Percentiles rank a stretch among this genome's conserved stretches.
Evolutionary conservation across 2,797 vertebrate species (phyloP).

Genomic region (Takifugu rubripes): DNA sequence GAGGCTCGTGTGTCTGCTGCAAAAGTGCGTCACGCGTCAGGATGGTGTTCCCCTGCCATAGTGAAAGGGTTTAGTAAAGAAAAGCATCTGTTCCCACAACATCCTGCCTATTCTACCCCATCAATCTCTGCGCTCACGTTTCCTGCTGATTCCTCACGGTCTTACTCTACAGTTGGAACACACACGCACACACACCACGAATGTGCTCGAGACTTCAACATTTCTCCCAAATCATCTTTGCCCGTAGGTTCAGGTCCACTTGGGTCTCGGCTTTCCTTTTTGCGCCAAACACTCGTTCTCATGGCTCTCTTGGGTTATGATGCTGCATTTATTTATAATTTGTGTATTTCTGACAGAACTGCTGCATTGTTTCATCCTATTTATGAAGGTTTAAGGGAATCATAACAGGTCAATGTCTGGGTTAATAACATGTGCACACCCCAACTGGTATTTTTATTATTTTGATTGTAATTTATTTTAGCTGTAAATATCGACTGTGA

Average conservation of each 20-base stretch:
- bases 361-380: no score
- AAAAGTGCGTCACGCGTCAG: background rate
- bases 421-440: slow-evolving; percentile 42
- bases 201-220: slow-evolving; percentile 28
- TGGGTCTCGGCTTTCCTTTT: slow-evolving; percentile 35
- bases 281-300: slow-evolving; percentile 28
- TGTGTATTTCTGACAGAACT: background rate
- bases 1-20: no score
- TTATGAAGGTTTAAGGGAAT: no score
- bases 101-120: slow-evolving; percentile 14
- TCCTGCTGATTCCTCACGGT: slow-evolving; percentile 8
- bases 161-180: slow-evolving; percentile 16
- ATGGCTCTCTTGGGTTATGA: slow-evolving; percentile 34
- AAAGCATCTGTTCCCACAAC: slow-evolving; percentile 2
- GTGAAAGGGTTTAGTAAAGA: slow-evolving; percentile 3
- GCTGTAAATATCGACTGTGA: slow-evolving; percentile 77
- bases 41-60: slow-evolving; percentile 11
- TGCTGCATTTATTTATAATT: slow-evolving; percentile 5
- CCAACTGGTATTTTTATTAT: slow-evolving; percentile 45
- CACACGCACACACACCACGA: slow-evolving; percentile 33
- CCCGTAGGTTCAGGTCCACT: slow-evolving; percentile 3
- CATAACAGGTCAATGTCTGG: slow-evolving; percentile 20
- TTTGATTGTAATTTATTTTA: slow-evolving; percentile 72
- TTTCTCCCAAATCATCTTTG: slow-evolving; percentile 11
- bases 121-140: slow-evolving; percentile 5